Conservation (phyloP, 2,113 vertebrate species). For the Mesitornis unicolor region DNA sequence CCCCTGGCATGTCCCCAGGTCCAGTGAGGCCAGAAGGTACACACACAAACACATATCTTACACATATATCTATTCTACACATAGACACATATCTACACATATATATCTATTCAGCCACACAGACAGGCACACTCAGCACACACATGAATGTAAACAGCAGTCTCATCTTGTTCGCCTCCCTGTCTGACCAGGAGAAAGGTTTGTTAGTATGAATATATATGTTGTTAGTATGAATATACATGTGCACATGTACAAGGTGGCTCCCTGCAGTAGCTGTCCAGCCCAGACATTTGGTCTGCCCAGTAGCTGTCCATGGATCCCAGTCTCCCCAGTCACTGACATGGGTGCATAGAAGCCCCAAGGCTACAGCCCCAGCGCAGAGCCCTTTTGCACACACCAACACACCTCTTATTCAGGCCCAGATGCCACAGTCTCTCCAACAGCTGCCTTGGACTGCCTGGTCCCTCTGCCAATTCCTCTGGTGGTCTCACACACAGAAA, state of each 20-base stretch:
- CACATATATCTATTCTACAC: too few relatives aligned
- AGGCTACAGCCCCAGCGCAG: background rate
- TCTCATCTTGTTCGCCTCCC: background rate
- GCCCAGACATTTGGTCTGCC: background rate
- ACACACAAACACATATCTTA: background rate
- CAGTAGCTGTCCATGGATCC: background rate
- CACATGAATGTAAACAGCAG: background rate
- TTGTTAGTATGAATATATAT: background rate
- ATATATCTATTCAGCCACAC: background rate
- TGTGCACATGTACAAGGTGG: too few relatives aligned
- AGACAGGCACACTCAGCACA: background rate
- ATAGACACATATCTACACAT: too few relatives aligned
- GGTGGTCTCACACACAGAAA: background rate
- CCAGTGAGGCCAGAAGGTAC: background rate
- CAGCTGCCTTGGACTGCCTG: background rate
- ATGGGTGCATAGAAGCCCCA: accelerated
- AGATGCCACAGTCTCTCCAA: accelerated
- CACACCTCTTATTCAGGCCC: background rate
- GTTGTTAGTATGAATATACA: background rate
- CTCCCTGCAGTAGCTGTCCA: background rate
- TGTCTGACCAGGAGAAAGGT: background rate
- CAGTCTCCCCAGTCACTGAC: background rate
- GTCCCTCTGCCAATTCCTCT: background rate
- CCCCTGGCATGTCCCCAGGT: background rate
- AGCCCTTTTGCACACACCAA: background rate